Conservation (phyloP, 2,113 vertebrate genomes). For the Dicerorhinus sumatrensis region DNA sequence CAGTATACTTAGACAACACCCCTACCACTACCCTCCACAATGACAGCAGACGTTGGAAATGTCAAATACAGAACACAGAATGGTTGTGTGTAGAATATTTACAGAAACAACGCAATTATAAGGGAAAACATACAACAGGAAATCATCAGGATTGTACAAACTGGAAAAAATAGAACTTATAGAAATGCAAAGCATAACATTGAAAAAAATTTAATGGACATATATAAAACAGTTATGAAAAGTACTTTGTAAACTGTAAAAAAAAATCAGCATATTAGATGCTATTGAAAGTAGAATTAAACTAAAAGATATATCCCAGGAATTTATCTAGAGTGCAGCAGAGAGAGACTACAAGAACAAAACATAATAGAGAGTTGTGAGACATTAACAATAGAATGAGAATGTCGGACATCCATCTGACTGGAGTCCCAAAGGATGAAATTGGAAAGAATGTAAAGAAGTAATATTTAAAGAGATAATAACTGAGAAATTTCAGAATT, state of each 20-base stretch:
- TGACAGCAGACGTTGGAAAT: not conserved
- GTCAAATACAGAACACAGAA: constrained; percentile 19
- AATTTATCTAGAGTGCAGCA: not conserved
- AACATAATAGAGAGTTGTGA: not conserved
- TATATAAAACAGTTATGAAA: not conserved
- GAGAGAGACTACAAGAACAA: not conserved
- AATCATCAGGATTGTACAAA: not conserved
- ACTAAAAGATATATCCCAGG: not conserved
- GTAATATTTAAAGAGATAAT: not conserved
- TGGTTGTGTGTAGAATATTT: not conserved
- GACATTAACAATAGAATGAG: not conserved
- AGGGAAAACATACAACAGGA: not conserved
- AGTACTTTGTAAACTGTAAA: not conserved
- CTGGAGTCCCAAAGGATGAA: not conserved
- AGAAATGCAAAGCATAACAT: not conserved
- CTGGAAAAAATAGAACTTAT: not conserved
- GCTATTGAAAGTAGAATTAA: constrained; percentile 3
- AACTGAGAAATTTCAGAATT: not conserved
- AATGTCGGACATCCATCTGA: not conserved
- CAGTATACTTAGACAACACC: not conserved
- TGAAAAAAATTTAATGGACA: not conserved
- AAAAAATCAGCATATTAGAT: not conserved
- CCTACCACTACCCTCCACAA: not conserved
- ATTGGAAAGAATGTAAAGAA: not conserved
- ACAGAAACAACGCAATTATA: not conserved